Conservation (phyloP, 2,888 invertebrate species). For the Spodoptera littoralis region DNA sequence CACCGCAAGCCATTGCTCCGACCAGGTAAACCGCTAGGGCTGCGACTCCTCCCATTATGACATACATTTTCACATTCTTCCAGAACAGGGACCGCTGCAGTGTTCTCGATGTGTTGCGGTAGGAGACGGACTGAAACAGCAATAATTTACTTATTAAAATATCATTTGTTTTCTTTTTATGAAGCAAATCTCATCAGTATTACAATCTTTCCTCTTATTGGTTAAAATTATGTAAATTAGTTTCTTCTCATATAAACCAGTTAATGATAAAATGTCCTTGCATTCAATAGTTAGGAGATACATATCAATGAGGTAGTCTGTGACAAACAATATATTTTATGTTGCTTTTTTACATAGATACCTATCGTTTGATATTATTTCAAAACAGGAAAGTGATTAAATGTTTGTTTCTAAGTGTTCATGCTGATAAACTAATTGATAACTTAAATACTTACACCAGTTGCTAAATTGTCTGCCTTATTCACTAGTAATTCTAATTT, state of each 20-base stretch:
- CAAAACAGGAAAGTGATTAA: not conserved
- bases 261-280: too few species aligned
- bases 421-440: not conserved
- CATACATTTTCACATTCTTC: conserved; percentile 97
- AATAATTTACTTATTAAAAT: not conserved
- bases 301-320: too few species aligned
- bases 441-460: conserved; percentile 91
- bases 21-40: conserved; percentile 94
- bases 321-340: too few species aligned
- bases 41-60: conserved; percentile 90
- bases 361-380: too few species aligned
- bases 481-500: conserved; percentile 96
- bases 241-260: too few species aligned
- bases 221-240: too few species aligned
- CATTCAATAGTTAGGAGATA: too few species aligned
- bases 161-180: too few species aligned
- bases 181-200: too few species aligned
- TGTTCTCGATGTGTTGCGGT: conserved; percentile 95
- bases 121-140: conserved; percentile 93
- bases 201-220: too few species aligned
- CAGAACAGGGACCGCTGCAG: conserved; percentile 96
- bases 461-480: conserved; percentile 96
- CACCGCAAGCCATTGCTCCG: conserved; percentile 96
- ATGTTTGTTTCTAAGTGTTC: not conserved
- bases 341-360: too few species aligned